Conservation (phyloP, 2,888 invertebrate genomes). For the Isotomurus palustris region DNA sequence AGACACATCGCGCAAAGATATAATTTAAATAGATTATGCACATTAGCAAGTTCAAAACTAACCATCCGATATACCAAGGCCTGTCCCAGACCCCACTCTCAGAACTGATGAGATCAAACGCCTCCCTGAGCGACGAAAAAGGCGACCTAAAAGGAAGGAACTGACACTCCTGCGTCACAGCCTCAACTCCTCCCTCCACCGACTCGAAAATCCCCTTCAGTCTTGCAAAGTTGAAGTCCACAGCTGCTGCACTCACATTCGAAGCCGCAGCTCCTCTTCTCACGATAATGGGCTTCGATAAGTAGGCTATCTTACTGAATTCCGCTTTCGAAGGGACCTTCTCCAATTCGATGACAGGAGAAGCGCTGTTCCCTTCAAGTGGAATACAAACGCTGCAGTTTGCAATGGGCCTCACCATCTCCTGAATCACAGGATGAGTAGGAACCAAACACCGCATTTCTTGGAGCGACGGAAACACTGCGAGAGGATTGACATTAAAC, state of each 20-base stretch:
- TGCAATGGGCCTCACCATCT: slow-evolving; percentile 75
- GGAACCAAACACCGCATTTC: slow-evolving; percentile 64
- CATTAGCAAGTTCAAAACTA: slow-evolving; percentile 50
- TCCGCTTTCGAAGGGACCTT: slow-evolving; percentile 55
- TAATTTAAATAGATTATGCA: slow-evolving; percentile 17
- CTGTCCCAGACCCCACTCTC: slow-evolving; percentile 59
- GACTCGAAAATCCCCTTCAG: slow-evolving; percentile 41
- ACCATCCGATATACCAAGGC: slow-evolving; percentile 90
- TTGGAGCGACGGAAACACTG: background rate
- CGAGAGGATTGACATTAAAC: too few species aligned
- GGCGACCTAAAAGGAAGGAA: slow-evolving; percentile 82
- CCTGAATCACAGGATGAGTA: slow-evolving; percentile 81
- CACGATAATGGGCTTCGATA: slow-evolving; percentile 72
- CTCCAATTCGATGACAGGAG: slow-evolving; percentile 30
- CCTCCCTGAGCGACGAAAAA: slow-evolving; percentile 68
- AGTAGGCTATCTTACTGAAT: slow-evolving; percentile 70
- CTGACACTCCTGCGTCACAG: slow-evolving; percentile 74
- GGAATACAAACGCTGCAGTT: slow-evolving; percentile 68
- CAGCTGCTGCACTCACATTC: slow-evolving; percentile 23
- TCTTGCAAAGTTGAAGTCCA: slow-evolving; percentile 31
- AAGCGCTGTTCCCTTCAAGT: background rate
- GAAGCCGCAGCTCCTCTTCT: slow-evolving; percentile 73
- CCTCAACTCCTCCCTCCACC: slow-evolving; percentile 52
- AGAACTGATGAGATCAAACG: slow-evolving; percentile 69
- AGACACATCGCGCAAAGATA: slow-evolving; percentile 39